A percentile compares a stretch with the other conserved stretches of the same genome.
These are phyloP conservation scores for Cataglyphis livida DNA, from an alignment of 2,888 invertebrate species.

Conservation along the genomic window DNA sequence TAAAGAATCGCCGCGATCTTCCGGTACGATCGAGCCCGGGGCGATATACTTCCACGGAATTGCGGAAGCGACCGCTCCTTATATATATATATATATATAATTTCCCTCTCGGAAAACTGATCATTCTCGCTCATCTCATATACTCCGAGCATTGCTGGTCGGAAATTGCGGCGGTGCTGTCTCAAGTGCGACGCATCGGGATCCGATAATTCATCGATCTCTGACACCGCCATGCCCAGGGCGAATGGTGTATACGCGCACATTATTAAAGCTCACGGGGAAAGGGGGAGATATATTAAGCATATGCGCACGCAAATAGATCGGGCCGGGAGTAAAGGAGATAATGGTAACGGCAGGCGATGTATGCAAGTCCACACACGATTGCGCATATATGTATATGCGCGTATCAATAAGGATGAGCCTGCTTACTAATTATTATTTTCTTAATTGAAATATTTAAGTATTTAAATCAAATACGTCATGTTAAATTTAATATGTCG, in stretches of 20 bases:
- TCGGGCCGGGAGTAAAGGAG: conserved; percentile 52
- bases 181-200: conserved; percentile 31
- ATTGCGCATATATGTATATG: conserved; percentile 21
- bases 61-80: conserved; percentile 41
- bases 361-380: background rate
- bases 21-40: conserved; percentile 31
- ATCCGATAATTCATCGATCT: conserved; percentile 51
- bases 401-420: conserved; percentile 75
- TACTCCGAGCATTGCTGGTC: background rate
- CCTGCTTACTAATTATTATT: conserved; percentile 34
- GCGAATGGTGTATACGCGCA: conserved; percentile 45
- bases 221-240: conserved; percentile 27
- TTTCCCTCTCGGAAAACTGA: conserved; percentile 43
- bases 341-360: conserved; percentile 70
- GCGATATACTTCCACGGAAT: conserved; percentile 36
- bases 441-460: no score
- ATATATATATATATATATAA: background rate
- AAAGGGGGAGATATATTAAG: conserved; percentile 41
- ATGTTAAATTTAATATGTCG: no score
- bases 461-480: no score
- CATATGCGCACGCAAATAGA: background rate
- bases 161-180: conserved; percentile 41
- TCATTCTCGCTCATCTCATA: conserved; percentile 44
- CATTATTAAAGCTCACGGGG: conserved; percentile 54
- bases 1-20: conserved; percentile 46